Evolutionary conservation across 2,888 invertebrate species (phyloP).

Genomic region (Parthenolecanium corni): DNA sequence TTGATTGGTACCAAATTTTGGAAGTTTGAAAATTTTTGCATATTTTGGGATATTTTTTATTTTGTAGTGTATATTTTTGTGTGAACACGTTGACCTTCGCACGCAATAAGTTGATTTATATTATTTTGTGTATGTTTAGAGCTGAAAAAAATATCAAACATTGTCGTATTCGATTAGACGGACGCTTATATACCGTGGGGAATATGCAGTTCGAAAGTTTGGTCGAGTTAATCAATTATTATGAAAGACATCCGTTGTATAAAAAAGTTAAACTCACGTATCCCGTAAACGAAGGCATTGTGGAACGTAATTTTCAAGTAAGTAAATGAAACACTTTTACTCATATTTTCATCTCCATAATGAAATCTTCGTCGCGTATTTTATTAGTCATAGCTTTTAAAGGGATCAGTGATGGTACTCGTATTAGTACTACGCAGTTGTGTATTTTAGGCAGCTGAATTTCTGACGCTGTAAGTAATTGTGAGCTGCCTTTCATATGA

Average conservation of each 20-base stretch:
- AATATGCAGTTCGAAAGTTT: conserved; percentile 88
- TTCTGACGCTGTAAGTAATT: no score
- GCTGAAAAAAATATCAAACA: conserved; percentile 92
- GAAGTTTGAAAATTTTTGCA: conserved; percentile 30
- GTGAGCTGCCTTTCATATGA: no score
- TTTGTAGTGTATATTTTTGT: no score
- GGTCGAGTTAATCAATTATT: conserved; percentile 85
- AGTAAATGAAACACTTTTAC: conserved; percentile 37
- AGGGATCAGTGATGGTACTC: no score
- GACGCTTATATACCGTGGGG: conserved; percentile 79
- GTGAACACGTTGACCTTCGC: no score
- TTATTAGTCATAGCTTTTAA: no score
- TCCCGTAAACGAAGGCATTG: conserved; percentile 66
- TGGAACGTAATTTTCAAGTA: conserved; percentile 52
- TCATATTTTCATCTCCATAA: no score
- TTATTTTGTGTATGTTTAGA: conserved; percentile 43
- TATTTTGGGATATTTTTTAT: no score
- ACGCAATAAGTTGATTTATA: no score
- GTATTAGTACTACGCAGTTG: no score
- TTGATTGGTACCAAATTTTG: not conserved
- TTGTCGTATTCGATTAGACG: conserved; percentile 87
- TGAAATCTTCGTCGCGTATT: no score
- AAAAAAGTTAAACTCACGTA: conserved; percentile 76
- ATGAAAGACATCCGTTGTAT: conserved; percentile 81
- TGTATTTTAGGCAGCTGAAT: no score